phyloP scores from a whole-genome alignment of 2,888 invertebrate species.

The Trissolcus japonicus region DNA sequence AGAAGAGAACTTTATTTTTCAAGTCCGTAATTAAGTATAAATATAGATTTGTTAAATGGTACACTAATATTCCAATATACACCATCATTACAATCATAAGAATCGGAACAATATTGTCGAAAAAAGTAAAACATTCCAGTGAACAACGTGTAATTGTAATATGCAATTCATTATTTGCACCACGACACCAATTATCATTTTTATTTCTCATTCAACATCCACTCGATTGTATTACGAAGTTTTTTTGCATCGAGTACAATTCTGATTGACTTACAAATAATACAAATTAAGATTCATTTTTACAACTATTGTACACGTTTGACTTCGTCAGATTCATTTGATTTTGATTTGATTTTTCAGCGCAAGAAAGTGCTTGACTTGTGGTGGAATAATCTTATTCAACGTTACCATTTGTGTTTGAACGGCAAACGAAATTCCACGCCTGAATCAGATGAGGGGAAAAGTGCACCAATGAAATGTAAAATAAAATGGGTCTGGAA shows the following conservation, averaged over 20 bases:
- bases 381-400: too few relatives aligned
- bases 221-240: conserved; percentile 17
- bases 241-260: conserved; percentile 14
- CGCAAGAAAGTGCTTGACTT: too few relatives aligned
- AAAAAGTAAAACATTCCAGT: conserved; percentile 36
- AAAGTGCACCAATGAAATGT: conserved; percentile 8
- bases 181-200: conserved; percentile 36
- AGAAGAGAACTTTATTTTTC: conserved; percentile 32
- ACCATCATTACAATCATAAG: conserved; percentile 43
- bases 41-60: conserved; percentile 34
- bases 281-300: conserved; percentile 16
- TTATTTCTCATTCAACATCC: conserved; percentile 29
- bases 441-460: neutral
- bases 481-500: conserved; percentile 7
- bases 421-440: neutral
- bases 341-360: too few relatives aligned
- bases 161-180: conserved; percentile 34
- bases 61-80: conserved; percentile 39
- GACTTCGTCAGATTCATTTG: conserved; percentile 3
- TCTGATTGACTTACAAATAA: conserved; percentile 11
- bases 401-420: neutral
- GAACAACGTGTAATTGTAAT: conserved; percentile 36
- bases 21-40: conserved; percentile 41
- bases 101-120: conserved; percentile 37
- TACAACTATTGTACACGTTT: conserved; percentile 32